Evolutionary conservation across 2,797 vertebrate species (phyloP), one percentile per base, ranked within the genome.

Genomic region (Toxotes lorentzi): DNA sequence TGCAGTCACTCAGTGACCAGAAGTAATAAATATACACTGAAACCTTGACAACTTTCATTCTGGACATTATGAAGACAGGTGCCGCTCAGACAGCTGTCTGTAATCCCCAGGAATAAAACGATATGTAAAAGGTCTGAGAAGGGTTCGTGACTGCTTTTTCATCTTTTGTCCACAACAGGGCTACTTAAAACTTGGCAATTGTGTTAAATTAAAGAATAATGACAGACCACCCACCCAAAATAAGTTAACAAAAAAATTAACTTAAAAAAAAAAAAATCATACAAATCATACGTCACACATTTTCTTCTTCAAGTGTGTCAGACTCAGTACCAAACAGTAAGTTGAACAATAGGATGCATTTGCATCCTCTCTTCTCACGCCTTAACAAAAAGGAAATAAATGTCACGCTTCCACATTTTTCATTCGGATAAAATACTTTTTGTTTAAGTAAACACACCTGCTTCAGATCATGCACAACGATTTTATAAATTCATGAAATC

Each of bases 51-150:
- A 92, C 89, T 92, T 95, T 94, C 90, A 92, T 93, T 95, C 90
- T 91, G 91, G 91, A 96, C 86, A 92, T 93, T 84, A 91, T 79
- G 82, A 92, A 91, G 90, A 89, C 82, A 85, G 86, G 76, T 90
- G 85, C 83, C 87, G 16, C 71, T 76, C 34, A 89, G 90, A 93
- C 91, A 93, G 90, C 91, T 58, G 43, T 84, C 89, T 90, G 81
- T 86, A 89, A 95, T 93, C 86, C 83, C 89, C 87, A 88, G 80
- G 87, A 95, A 94, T 94, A 96, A 96, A 95, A 96, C 51, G 38
- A 87, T 89, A 83, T 89, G 88, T 94, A 94, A 94, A 95, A 95
- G 90, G 90, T 90, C 81, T 88, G 70, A 75, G 86, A 87, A 83
- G 71, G 78, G 59, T 89, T 88, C 89, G 66, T 89, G 85, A 93